Conservation (phyloP, 1,140 invertebrate genomes). For the Muscidifurax raptorellus region DNA sequence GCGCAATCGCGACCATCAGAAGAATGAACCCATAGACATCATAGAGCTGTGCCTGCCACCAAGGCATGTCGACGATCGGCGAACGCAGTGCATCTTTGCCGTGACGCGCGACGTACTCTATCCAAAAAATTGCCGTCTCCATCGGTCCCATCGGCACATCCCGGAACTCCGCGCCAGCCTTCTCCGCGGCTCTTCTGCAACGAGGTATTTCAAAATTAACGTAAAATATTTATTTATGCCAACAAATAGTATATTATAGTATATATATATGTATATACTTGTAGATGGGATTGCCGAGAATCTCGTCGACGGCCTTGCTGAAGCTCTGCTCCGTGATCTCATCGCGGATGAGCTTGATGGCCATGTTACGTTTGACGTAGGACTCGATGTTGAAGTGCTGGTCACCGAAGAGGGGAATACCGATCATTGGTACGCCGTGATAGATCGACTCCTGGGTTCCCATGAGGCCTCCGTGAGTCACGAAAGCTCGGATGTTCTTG, state of each 20-base stretch:
- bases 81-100: not conserved
- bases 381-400: constrained; percentile 77
- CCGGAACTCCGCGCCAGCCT: not conserved
- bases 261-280: constrained; percentile 45
- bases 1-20: not conserved
- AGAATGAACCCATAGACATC: constrained; percentile 1
- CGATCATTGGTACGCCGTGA: constrained; percentile 82
- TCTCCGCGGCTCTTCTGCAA: not conserved
- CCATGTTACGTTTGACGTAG: constrained; percentile 56
- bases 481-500: constrained; percentile 81
- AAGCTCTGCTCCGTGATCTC: constrained; percentile 67
- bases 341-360: constrained; percentile 62
- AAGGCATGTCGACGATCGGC: not conserved
- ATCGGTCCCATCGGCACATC: not conserved
- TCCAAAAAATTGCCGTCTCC: not conserved
- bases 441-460: constrained; percentile 83
- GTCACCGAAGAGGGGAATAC: constrained; percentile 82
- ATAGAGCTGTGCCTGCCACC: not conserved
- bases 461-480: constrained; percentile 83
- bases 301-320: constrained; percentile 59
- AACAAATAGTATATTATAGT: no score
- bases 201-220: not conserved
- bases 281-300: constrained; percentile 67
- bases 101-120: not conserved
- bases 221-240: no score